A percentile compares a stretch with the other conserved stretches of the same genome.
These are phyloP conservation scores for Lysiphlebus fabarum DNA, from an alignment of 1,140 invertebrate species.

Conservation along the genomic window DNA sequence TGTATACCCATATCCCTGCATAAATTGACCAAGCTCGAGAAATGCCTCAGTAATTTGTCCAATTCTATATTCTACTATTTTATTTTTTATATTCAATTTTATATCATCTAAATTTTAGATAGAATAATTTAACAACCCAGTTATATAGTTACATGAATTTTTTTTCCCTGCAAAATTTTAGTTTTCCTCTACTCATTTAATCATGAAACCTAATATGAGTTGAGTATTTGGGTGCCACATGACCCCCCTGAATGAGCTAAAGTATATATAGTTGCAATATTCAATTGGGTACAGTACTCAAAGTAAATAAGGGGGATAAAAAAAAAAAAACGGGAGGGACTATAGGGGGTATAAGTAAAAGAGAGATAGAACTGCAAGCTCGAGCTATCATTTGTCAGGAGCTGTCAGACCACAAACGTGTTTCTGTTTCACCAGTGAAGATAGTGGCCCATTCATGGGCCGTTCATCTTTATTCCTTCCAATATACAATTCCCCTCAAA, in stretches of 20 bases:
- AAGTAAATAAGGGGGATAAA: slow-evolving; percentile 15
- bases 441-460: slow-evolving; percentile 54
- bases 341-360: slow-evolving; percentile 2
- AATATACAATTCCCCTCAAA: slow-evolving; percentile 31
- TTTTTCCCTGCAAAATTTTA: slow-evolving; percentile 45
- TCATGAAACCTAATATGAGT: slow-evolving; percentile 35
- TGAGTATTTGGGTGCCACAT: slow-evolving; percentile 8
- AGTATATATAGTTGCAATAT: neutral
- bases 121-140: too few relatives aligned
- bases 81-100: too few relatives aligned
- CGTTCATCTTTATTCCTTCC: slow-evolving; percentile 55
- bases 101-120: too few relatives aligned
- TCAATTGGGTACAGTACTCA: too few relatives aligned
- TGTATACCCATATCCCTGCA: too few relatives aligned
- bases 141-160: slow-evolving; percentile 11
- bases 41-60: too few relatives aligned
- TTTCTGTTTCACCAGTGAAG: slow-evolving; percentile 54
- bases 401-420: slow-evolving; percentile 55
- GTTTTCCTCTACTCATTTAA: slow-evolving; percentile 49
- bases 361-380: slow-evolving; percentile 29
- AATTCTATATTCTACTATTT: too few relatives aligned
- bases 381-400: slow-evolving; percentile 56
- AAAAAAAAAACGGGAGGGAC: slow-evolving; percentile 5
- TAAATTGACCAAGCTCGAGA: too few relatives aligned
- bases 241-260: slow-evolving; percentile 23